phyloP scores from a whole-genome alignment of 2,888 invertebrate genomes.

The Thereva unica region DNA sequence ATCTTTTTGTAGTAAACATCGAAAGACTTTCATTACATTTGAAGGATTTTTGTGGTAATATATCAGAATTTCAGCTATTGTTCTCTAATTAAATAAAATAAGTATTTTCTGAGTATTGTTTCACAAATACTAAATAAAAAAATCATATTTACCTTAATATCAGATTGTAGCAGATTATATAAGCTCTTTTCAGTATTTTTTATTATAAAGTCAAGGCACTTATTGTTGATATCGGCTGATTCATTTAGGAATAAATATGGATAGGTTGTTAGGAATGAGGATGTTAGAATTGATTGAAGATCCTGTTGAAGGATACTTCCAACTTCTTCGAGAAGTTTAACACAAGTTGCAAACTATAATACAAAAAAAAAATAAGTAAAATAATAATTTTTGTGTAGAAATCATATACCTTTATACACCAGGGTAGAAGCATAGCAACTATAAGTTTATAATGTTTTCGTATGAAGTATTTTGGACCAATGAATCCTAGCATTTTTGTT shows the following conservation, averaged over 20 bases:
- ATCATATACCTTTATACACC: slow-evolving; percentile 59
- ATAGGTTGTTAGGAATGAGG: slow-evolving; percentile 72
- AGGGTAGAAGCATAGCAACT: slow-evolving; percentile 68
- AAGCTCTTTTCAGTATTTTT: slow-evolving; percentile 63
- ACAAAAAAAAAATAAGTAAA: background rate
- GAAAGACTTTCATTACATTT: slow-evolving; percentile 55
- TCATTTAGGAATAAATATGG: slow-evolving; percentile 71
- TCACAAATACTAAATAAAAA: background rate
- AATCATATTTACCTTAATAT: slow-evolving; percentile 54
- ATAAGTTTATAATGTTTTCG: slow-evolving; percentile 71
- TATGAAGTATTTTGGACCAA: slow-evolving; percentile 70
- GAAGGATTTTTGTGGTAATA: slow-evolving; percentile 56
- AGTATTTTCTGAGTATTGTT: background rate
- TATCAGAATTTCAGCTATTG: slow-evolving; percentile 55
- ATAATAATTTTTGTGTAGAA: background rate
- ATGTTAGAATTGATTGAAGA: slow-evolving; percentile 65
- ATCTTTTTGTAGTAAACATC: slow-evolving; percentile 48
- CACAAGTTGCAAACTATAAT: slow-evolving; percentile 46
- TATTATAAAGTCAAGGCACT: slow-evolving; percentile 68
- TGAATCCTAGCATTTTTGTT: slow-evolving; percentile 70
- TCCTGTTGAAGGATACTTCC: slow-evolving; percentile 64
- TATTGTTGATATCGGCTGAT: slow-evolving; percentile 62
- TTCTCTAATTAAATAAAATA: slow-evolving; percentile 48
- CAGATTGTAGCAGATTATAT: slow-evolving; percentile 65
- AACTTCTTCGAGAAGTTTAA: slow-evolving; percentile 68